Percentiles rank a stretch among this genome's conserved stretches.
phyloP scores from a whole-genome alignment of 2,797 vertebrate species.

The Otolemur crassicaudatus region DNA sequence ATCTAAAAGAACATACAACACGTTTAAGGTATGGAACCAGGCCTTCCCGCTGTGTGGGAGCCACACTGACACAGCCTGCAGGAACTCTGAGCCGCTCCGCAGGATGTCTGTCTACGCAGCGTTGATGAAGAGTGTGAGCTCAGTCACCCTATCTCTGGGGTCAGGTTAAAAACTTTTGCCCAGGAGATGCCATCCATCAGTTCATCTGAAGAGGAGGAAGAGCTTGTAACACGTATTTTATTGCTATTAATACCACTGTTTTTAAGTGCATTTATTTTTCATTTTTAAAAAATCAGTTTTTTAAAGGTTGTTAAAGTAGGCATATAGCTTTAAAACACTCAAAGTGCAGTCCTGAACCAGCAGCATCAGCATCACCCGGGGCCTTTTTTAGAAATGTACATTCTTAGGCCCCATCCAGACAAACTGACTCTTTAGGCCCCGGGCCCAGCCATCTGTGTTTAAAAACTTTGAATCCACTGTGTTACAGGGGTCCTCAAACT shows the following conservation, averaged over 20 bases:
- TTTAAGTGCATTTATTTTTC: not conserved
- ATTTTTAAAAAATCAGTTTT: not conserved
- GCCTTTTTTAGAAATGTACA: not conserved
- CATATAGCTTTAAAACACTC: not conserved
- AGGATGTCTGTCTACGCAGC: not conserved
- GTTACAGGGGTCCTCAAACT: no score
- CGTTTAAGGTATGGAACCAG: no score
- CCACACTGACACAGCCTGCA: fast-evolving
- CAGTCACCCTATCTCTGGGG: fast-evolving
- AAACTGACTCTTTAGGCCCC: not conserved
- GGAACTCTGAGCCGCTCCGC: not conserved
- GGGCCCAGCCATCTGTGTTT: not conserved
- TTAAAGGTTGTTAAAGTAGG: not conserved
- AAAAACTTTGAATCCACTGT: not conserved
- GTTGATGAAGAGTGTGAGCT: not conserved
- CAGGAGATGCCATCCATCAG: not conserved
- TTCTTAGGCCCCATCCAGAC: not conserved
- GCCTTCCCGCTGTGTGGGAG: fast-evolving
- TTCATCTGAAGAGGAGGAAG: not conserved
- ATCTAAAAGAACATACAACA: not conserved
- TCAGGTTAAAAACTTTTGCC: no score
- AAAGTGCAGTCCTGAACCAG: not conserved
- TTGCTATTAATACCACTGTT: not conserved
- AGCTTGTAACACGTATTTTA: not conserved
- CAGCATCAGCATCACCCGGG: fast-evolving